Evolutionary conservation across 2,113 vertebrate genomes (phyloP), one percentile per base, ranked within the genome.

Genomic region (Columba livia): DNA sequence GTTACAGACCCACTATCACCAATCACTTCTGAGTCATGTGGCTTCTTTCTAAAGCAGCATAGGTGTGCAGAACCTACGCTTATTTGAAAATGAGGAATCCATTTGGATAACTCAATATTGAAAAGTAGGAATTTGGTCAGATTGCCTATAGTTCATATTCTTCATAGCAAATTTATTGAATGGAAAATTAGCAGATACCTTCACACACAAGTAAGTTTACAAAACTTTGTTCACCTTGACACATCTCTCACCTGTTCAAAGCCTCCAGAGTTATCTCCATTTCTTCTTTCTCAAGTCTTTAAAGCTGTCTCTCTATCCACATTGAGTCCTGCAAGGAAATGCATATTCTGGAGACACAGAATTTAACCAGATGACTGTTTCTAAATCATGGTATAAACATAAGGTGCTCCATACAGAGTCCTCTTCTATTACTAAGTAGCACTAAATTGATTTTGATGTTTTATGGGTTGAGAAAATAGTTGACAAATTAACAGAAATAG

Each of bases 11-110:
- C n/a, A 24, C 5, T 31, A 36, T 23, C 36, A n/a, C 28, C 0
- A 0, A 5, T 60, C 26, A 11, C 2, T 48, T 72, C 17, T 8
- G 15, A 38, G 8, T 2, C 11, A 56, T 6, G 9, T 28, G 36
- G 2, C 6, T 67, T 69, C 34, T 61, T 71, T 56, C 28, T n/a
- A 4, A n/a, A 47, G n/a, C 7, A 15, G 5, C 23, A 56, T 0
- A 25, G 36, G 6, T 34, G 8, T 61, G 31, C 42, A 79, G 60
- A 87, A 21, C 7, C 11, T 19, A 25, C 1, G 12, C 31, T 23
- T 12, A 66, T 56, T 21, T 67, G 10, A 47, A 74, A 84, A 72
- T 15, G 28, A 75, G 24, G 58, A 92, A 83, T 25, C 70, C 3
- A 4, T 79, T 24, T 90, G 38, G 23, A 83, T 6, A 73, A 73